These are phyloP conservation scores for Aphidoletes aphidimyza DNA, from an alignment of 2,888 invertebrate species.

Conservation along the genomic window DNA sequence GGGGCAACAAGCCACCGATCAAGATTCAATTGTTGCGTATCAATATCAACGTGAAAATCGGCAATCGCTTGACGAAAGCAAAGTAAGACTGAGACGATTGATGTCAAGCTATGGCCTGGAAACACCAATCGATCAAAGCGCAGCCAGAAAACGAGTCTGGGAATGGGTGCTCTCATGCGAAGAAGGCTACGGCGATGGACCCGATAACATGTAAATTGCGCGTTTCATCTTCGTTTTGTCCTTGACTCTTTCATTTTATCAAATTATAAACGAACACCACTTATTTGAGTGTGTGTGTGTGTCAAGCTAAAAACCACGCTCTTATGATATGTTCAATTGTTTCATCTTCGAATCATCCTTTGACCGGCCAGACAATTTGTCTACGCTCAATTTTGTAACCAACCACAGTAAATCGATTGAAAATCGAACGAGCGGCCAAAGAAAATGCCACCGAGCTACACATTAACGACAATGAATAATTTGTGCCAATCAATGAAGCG, in stretches of 20 bases:
- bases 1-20: slow-evolving; percentile 63
- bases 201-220: slow-evolving; percentile 34
- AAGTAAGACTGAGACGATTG: slow-evolving; percentile 68
- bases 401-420: no score
- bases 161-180: slow-evolving; percentile 75
- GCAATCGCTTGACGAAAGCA: slow-evolving; percentile 69
- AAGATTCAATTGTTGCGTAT: slow-evolving; percentile 69
- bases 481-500: slow-evolving; percentile 8
- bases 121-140: slow-evolving; percentile 72
- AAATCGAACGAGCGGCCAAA: no score
- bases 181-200: slow-evolving; percentile 62
- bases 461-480: slow-evolving; percentile 4
- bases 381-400: no score
- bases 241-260: no score
- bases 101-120: slow-evolving; percentile 73
- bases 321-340: neutral
- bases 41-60: slow-evolving; percentile 68
- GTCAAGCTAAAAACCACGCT: neutral
- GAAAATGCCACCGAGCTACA: no score
- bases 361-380: no score
- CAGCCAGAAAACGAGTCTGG: slow-evolving; percentile 72
- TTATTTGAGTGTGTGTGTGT: no score
- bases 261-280: no score
- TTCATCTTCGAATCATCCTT: no score
- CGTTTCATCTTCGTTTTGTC: no score